Conservation (phyloP, 2,797 vertebrate genomes). For the Oryzias sinensis region DNA sequence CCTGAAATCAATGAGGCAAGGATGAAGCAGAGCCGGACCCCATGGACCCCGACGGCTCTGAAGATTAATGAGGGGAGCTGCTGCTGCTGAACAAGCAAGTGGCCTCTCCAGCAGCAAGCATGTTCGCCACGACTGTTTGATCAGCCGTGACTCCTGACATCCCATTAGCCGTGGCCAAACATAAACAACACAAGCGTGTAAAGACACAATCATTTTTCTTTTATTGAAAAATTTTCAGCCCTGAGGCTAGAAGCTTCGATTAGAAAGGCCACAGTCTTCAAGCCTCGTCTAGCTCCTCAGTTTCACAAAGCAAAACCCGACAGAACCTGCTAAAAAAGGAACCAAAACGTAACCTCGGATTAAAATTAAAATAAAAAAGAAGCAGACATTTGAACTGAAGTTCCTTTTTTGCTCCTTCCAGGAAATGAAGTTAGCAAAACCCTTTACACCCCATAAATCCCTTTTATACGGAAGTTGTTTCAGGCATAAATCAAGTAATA, state of each 20-base stretch:
- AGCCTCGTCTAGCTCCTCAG: conserved; percentile 65
- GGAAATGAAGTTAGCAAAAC: conserved; percentile 27
- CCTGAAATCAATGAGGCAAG: conserved; percentile 41
- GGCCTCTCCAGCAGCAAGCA: background rate
- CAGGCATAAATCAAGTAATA: too few species aligned
- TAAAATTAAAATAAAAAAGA: too few species aligned
- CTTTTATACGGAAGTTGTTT: too few species aligned
- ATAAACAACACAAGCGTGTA: background rate
- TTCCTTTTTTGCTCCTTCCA: background rate
- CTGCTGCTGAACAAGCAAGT: conserved; percentile 49
- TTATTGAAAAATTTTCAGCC: conserved; percentile 65
- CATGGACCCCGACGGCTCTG: conserved; percentile 7
- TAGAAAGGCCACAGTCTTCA: conserved; percentile 57
- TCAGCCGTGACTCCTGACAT: conserved; percentile 5
- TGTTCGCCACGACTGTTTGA: background rate
- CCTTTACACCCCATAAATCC: conserved; percentile 10
- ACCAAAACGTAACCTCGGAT: too few species aligned
- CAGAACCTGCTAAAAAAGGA: background rate
- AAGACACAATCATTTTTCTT: conserved; percentile 50
- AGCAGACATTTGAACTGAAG: too few species aligned
- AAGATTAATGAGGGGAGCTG: conserved; percentile 51
- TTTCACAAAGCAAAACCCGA: conserved; percentile 53
- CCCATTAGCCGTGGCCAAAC: background rate
- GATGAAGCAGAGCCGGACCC: conserved; percentile 26
- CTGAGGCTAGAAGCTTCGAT: conserved; percentile 52